Conservation (phyloP, 2,888 invertebrate species). For the Archaeoteleia sp. region DNA sequence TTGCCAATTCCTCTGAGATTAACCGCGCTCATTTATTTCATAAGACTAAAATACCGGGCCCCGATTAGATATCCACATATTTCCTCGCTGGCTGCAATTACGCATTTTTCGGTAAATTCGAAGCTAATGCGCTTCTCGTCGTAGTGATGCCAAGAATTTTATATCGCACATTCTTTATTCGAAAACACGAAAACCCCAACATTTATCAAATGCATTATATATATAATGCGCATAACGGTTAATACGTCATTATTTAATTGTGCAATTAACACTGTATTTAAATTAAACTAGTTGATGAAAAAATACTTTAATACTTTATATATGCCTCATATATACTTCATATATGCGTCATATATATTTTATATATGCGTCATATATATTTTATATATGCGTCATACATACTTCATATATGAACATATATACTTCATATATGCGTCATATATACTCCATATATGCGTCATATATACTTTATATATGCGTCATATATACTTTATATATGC, state of each 20-base stretch:
- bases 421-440: too few species aligned
- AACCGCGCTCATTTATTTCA: conserved; percentile 55
- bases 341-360: too few species aligned
- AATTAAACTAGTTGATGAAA: too few species aligned
- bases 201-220: not conserved
- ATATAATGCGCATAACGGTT: not conserved
- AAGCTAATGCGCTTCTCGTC: conserved; percentile 39
- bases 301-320: too few species aligned
- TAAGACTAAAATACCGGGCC: conserved; percentile 49
- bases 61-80: conserved; percentile 55
- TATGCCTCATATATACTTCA: too few species aligned
- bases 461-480: too few species aligned
- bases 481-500: too few species aligned
- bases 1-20: conserved; percentile 52
- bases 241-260: not conserved
- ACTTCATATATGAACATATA: too few species aligned
- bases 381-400: too few species aligned
- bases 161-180: conserved; percentile 11
- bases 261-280: not conserved
- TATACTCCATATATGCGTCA: too few species aligned
- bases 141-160: conserved; percentile 32
- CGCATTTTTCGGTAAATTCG: conserved; percentile 40
- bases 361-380: too few species aligned
- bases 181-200: not conserved
- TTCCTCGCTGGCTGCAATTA: conserved; percentile 49